Percentiles rank a stretch among this genome's conserved stretches.
Evolutionary conservation across 2,113 vertebrate genomes (phyloP).

Genomic region (Nanorana parkeri): DNA sequence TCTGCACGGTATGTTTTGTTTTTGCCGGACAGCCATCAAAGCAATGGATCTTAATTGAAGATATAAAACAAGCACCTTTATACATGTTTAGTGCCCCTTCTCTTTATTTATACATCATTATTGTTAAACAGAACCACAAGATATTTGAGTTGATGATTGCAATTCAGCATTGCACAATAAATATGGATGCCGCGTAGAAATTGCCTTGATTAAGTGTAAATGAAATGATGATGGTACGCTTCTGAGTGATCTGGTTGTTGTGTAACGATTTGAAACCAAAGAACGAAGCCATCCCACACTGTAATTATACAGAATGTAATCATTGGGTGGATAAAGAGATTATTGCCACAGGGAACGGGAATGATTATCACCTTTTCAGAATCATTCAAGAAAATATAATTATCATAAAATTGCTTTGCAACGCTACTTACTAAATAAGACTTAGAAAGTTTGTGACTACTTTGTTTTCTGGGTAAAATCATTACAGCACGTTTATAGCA

Average conservation of each 20-base stretch:
- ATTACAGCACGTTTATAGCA: not conserved
- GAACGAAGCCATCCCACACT: not conserved
- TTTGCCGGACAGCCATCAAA: too few species aligned
- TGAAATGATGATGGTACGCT: constrained; percentile 8
- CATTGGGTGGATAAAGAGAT: constrained; percentile 10
- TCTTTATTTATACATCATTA: not conserved
- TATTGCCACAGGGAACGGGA: not conserved
- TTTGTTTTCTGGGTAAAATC: not conserved
- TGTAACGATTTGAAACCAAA: not conserved
- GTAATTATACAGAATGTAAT: constrained; percentile 34
- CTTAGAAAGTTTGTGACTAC: not conserved
- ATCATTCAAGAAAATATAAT: constrained; percentile 26
- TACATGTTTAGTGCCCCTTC: not conserved
- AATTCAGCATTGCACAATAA: not conserved
- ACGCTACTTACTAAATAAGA: not conserved
- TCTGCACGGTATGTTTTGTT: too few species aligned
- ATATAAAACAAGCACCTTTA: too few species aligned
- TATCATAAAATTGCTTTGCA: constrained; percentile 22
- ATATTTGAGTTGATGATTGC: constrained; percentile 2
- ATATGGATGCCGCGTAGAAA: not conserved
- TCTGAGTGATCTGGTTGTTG: not conserved
- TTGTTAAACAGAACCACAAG: not conserved
- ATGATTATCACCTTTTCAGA: constrained; percentile 3
- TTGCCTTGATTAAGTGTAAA: constrained; percentile 17
- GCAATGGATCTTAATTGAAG: too few species aligned